Evolutionary conservation across 2,113 vertebrate species (phyloP).

Genomic region (Sarotherodon lohbergeri): DNA sequence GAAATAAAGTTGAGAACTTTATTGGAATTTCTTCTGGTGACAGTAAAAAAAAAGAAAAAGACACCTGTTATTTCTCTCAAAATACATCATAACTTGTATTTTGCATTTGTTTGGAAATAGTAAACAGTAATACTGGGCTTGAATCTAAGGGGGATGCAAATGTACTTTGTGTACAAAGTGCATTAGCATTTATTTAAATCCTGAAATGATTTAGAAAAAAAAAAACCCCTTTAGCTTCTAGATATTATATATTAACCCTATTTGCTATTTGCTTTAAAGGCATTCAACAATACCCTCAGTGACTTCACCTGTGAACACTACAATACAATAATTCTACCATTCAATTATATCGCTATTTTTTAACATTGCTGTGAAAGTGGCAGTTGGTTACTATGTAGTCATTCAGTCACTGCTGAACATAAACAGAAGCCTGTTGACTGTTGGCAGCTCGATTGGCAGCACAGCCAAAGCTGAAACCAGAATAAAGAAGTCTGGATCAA

Average conservation of each 20-base stretch:
- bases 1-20: neutral
- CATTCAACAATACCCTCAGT: neutral
- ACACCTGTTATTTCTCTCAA: neutral
- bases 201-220: neutral
- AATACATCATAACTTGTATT: neutral
- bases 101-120: neutral
- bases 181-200: neutral
- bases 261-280: neutral
- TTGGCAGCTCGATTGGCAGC: neutral
- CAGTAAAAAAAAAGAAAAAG: too few relatives aligned
- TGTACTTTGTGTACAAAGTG: neutral
- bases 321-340: neutral
- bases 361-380: neutral
- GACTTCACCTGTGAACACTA: neutral
- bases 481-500: neutral
- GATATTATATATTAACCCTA: neutral
- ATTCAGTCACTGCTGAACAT: neutral
- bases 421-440: neutral
- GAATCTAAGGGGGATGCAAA: neutral
- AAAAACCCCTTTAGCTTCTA: accelerated
- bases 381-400: neutral
- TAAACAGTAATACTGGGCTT: neutral
- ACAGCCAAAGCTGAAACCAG: neutral
- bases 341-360: neutral
- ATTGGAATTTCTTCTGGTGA: neutral